Evolutionary conservation across 2,888 invertebrate genomes (phyloP).

Genomic region (Chorisops tibialis): DNA sequence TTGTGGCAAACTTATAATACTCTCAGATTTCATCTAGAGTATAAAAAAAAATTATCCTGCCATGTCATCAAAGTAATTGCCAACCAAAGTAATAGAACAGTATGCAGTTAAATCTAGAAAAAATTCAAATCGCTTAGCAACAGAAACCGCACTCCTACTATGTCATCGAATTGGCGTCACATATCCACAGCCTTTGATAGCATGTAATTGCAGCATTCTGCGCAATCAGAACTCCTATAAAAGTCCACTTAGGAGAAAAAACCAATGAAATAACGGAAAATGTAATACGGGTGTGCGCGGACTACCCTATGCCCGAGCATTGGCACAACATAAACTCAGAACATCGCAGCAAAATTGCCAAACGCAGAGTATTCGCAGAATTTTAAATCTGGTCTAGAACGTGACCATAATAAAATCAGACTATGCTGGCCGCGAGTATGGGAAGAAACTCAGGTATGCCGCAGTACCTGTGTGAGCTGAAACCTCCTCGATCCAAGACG

Average conservation of each 20-base stretch:
- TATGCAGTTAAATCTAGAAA: too few species aligned
- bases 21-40: too few species aligned
- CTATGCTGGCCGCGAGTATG: background rate
- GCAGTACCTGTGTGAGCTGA: background rate
- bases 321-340: conserved; percentile 6
- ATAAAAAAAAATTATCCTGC: too few species aligned
- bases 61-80: too few species aligned
- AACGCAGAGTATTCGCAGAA: conserved; percentile 29
- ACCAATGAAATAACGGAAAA: conserved; percentile 11
- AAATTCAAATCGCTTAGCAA: too few species aligned
- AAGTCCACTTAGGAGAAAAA: background rate
- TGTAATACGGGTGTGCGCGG: conserved; percentile 11
- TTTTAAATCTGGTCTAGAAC: conserved; percentile 33
- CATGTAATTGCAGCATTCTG: too few species aligned
- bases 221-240: too few species aligned
- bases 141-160: too few species aligned
- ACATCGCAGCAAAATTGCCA: conserved; percentile 21
- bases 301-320: background rate
- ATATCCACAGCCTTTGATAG: too few species aligned
- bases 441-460: conserved; percentile 7
- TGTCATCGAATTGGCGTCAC: too few species aligned
- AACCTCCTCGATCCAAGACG: background rate
- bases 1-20: too few species aligned
- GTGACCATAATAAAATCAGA: conserved; percentile 31
- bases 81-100: too few species aligned